These are phyloP conservation scores for Musca domestica DNA, from an alignment of 1,140 invertebrate species.

Conservation along the genomic window DNA sequence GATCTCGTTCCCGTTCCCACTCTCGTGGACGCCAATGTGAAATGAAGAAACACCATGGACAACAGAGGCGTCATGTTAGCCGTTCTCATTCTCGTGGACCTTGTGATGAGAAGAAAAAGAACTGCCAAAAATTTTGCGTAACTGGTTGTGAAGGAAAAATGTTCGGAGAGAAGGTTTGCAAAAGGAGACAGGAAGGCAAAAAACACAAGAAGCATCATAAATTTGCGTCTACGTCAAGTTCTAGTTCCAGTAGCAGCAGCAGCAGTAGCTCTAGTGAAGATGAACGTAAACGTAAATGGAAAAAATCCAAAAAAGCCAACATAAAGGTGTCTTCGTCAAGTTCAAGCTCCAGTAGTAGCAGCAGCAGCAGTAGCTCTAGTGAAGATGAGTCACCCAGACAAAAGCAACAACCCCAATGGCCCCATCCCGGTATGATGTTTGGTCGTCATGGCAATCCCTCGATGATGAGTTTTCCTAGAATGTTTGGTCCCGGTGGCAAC, in stretches of 20 bases:
- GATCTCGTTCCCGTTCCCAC: constrained; percentile 24
- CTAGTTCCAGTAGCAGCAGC: neutral
- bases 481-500: no score
- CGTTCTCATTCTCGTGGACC: constrained; percentile 8
- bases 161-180: constrained; percentile 9
- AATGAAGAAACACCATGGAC: neutral
- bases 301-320: no score
- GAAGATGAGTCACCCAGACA: neutral
- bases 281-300: no score
- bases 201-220: no score
- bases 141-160: neutral
- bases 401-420: neutral
- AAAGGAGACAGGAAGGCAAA: neutral
- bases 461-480: neutral
- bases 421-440: neutral
- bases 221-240: neutral
- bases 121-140: no score
- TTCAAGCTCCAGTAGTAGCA: neutral
- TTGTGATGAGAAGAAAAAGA: no score
- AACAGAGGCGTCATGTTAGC: neutral
- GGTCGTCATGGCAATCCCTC: neutral
- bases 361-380: constrained; percentile 1
- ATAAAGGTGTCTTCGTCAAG: no score
- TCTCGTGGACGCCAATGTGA: neutral
- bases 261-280: neutral